phyloP scores from a whole-genome alignment of 2,113 vertebrate genomes.

The Australoheros scitulus region DNA sequence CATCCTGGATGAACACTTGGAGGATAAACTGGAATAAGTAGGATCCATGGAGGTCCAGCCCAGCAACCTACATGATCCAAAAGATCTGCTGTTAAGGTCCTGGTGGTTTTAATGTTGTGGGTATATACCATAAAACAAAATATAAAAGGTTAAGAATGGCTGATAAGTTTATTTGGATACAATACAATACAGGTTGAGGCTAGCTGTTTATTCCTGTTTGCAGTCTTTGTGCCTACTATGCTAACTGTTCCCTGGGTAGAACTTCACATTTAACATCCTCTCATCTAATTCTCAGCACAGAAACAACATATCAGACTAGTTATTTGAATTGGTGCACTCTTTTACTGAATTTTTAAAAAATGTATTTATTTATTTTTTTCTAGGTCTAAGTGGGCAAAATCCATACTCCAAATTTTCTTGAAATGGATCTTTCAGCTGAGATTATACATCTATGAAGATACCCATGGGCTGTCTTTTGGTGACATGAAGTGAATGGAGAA shows the following conservation, averaged over 20 bases:
- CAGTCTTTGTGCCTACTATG: background rate
- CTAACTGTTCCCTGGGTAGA: background rate
- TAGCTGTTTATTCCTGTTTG: background rate
- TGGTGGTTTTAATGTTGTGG: background rate
- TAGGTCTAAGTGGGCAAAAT: slow-evolving; percentile 77
- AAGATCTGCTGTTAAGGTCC: background rate
- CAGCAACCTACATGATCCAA: background rate
- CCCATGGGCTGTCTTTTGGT: background rate
- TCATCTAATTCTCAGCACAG: background rate
- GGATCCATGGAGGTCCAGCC: background rate
- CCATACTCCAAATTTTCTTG: slow-evolving; percentile 79
- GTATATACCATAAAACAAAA: background rate
- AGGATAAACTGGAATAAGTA: background rate
- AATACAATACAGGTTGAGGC: background rate
- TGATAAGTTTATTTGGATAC: background rate
- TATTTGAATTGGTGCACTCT: background rate
- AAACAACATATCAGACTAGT: background rate
- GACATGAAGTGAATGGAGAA: background rate
- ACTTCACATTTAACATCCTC: background rate
- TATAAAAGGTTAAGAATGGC: background rate
- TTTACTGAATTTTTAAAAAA: too few species aligned
- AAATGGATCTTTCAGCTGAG: slow-evolving; percentile 23
- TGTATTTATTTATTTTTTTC: slow-evolving; percentile 38
- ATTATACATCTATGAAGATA: background rate
- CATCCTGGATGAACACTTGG: background rate